A percentile compares a stretch with the other conserved stretches of the same genome.
phyloP scores from a whole-genome alignment of 2,113 vertebrate genomes.

The Apodemus sylvaticus region DNA sequence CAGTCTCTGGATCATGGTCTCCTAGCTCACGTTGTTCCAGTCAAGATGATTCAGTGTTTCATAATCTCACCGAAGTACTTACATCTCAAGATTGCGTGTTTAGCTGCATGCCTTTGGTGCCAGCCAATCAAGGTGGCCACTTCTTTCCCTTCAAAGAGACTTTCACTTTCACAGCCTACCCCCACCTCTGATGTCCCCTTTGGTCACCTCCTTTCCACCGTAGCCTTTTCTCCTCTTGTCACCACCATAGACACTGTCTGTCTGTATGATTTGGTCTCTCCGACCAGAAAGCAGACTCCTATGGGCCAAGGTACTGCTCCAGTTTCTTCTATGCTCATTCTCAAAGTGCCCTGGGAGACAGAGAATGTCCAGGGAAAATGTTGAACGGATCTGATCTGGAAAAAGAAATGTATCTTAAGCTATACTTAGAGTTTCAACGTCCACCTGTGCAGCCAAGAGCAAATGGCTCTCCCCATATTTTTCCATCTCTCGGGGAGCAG shows the following conservation, averaged over 20 bases:
- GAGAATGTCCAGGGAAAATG: background rate
- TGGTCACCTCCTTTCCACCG: background rate
- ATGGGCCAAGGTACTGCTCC: accelerated
- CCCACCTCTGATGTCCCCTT: background rate
- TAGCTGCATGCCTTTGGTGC: background rate
- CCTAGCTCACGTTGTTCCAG: background rate
- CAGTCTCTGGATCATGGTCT: accelerated
- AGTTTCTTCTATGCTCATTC: background rate
- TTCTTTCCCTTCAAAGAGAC: background rate
- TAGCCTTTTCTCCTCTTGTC: background rate
- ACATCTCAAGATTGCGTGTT: background rate
- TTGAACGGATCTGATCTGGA: background rate
- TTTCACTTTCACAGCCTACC: background rate
- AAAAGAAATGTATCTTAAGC: background rate
- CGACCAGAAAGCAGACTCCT: background rate
- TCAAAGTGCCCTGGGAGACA: background rate
- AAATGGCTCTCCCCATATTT: background rate
- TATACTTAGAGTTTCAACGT: accelerated
- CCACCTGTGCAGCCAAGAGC: background rate
- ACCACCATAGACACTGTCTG: background rate
- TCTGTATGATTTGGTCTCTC: background rate
- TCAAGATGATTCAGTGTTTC: accelerated
- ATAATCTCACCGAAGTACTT: accelerated
- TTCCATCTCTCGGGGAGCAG: background rate
- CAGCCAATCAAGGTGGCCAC: background rate